Base-by-base conservation (phyloP, 1,140 invertebrate genomes). In the Campoletis sonorensis region DNA sequence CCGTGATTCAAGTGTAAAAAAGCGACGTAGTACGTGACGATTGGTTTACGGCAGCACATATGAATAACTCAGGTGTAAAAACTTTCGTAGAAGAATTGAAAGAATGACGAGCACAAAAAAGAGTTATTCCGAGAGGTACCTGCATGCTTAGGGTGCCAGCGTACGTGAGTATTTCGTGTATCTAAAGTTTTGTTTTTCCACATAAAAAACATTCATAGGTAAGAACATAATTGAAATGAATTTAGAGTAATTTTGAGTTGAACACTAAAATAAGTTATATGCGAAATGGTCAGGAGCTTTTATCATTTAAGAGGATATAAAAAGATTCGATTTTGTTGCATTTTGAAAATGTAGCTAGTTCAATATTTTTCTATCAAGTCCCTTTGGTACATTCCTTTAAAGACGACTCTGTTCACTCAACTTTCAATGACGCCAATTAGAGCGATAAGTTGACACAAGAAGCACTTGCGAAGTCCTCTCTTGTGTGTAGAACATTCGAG, bases 131-230 rank as follows among this genome's bases (percentile, higher is more conserved):
- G 54, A 76, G 54, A 76, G 54, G n/a, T 23, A 37, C 37, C 61
- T 16, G 79, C 80, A 33, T 84, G 64, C 79, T 68, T 71, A 27
- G 78, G 80, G 80, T 84, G 81, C 80, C 80, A 45, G 5, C 82
- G n/a, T n/a, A 84, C 82, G 82, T 84, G 76, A 80, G 75, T 81
- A 67, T 70, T 33, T 58, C 61, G 40, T 58, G 40, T 26, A n/a
- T n/a, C n/a, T n/a, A n/a, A n/a, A n/a, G 27, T 68, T 37, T 68
- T 23, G 37, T 67, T 79, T 79, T 73, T 61, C 5, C 58, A 23
- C 51, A 72, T 23, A 71, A 54, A 70, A 27, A 23, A 64, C 7
- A 64, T 26, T 23, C 15, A 64, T 27, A 64, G 11, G 4, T 11
- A 13, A 10, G 61, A 64, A 64, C 23, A 1, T 45, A 1, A 13